Conservation (phyloP, 2,797 vertebrate genomes). For the Halcyon chelicuti region DNA sequence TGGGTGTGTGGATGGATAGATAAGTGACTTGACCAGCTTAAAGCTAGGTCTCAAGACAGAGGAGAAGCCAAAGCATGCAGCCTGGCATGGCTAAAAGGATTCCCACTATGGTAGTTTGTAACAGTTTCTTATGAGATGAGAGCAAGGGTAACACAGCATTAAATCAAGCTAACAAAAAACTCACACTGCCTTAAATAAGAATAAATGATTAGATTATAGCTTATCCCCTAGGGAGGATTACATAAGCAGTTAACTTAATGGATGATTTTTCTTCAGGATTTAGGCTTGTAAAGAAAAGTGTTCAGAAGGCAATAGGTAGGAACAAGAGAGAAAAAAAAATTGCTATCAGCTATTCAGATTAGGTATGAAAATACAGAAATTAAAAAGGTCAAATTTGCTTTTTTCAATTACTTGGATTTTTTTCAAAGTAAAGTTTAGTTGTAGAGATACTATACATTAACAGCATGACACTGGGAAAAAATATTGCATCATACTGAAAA, state of each 20-base stretch:
- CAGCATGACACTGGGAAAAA: background rate
- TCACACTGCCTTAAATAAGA: background rate
- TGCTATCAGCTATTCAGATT: background rate
- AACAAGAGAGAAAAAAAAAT: background rate
- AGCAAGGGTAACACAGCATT: background rate
- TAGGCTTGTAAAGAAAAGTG: background rate
- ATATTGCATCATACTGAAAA: background rate
- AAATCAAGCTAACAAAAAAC: background rate
- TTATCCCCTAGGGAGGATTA: background rate
- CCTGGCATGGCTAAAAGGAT: background rate
- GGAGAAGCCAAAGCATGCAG: background rate
- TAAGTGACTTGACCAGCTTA: background rate
- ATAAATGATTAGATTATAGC: background rate
- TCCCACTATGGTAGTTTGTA: background rate
- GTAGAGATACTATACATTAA: background rate
- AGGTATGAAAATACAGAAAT: background rate
- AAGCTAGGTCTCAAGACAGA: background rate
- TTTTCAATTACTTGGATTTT: background rate
- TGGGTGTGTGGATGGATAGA: background rate
- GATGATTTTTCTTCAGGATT: background rate
- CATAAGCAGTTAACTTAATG: background rate
- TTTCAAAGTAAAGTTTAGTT: background rate
- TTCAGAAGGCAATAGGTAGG: background rate
- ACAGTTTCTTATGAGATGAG: background rate
- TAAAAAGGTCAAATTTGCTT: background rate